These are phyloP conservation scores for Chionomys nivalis DNA, from an alignment of 2,113 vertebrate genomes.

Conservation along the genomic window DNA sequence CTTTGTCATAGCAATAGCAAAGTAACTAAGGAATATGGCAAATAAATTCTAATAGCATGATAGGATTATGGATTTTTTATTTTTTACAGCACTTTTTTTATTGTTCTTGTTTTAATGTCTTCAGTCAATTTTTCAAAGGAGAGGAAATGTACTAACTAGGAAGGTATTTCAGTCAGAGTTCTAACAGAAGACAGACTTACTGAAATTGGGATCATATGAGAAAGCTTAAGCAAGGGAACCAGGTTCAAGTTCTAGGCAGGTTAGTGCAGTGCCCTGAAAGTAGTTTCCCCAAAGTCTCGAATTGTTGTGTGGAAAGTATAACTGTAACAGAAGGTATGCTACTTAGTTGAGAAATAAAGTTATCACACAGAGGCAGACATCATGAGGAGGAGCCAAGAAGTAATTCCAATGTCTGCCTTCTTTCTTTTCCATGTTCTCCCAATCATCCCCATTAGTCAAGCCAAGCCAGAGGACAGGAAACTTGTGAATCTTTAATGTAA, in stretches of 20 bases:
- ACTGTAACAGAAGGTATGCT: not conserved
- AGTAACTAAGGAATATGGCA: not conserved
- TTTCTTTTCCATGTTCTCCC: not conserved
- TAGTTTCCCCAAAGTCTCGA: not conserved
- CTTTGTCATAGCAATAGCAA: not conserved
- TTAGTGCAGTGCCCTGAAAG: not conserved
- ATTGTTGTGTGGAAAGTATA: not conserved
- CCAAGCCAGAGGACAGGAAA: not conserved
- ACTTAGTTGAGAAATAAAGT: conserved; percentile 7
- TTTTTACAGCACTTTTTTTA: conserved; percentile 49
- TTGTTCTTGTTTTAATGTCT: conserved; percentile 9
- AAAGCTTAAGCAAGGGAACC: conserved; percentile 1
- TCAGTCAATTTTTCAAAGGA: conserved; percentile 14
- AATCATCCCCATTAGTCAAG: not conserved
- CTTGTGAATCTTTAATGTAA: not conserved
- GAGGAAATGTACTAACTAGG: conserved; percentile 1
- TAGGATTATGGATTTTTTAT: not conserved
- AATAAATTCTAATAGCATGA: conserved; percentile 6
- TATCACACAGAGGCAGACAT: not conserved
- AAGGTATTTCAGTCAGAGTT: conserved; percentile 42
- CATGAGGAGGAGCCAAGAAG: not conserved
- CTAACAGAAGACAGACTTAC: not conserved
- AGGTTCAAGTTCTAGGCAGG: not conserved
- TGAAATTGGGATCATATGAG: not conserved
- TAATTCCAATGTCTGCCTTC: not conserved